Percentiles rank a stretch among this genome's conserved stretches.
These are phyloP conservation scores for Hippotragus niger DNA, from an alignment of 2,113 vertebrate species.

Conservation along the genomic window DNA sequence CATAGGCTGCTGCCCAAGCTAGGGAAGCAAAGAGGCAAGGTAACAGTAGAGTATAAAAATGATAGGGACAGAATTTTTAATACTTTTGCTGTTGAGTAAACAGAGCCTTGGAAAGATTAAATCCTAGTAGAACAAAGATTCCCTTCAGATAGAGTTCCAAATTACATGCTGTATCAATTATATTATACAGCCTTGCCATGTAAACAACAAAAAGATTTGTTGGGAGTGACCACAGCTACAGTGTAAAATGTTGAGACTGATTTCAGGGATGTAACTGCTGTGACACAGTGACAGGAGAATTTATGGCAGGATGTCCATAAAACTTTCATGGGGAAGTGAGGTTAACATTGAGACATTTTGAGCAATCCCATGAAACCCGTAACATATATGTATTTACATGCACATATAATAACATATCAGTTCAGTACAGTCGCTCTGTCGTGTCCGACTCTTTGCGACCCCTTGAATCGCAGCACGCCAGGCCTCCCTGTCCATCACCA, in stretches of 20 bases:
- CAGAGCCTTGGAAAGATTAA: neutral
- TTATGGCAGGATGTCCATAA: neutral
- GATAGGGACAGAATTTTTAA: neutral
- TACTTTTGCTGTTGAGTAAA: neutral
- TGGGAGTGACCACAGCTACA: neutral
- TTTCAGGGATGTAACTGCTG: neutral
- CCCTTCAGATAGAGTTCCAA: constrained; percentile 7
- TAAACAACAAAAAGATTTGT: constrained; percentile 15
- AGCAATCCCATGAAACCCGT: neutral
- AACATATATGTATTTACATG: neutral
- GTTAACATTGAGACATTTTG: neutral
- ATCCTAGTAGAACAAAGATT: neutral
- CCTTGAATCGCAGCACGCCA: too few relatives aligned
- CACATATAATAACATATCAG: neutral
- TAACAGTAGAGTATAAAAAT: neutral
- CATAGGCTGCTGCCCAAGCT: neutral
- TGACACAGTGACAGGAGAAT: neutral
- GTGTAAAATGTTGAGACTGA: neutral
- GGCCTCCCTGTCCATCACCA: too few relatives aligned
- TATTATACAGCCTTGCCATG: neutral
- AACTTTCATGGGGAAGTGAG: neutral
- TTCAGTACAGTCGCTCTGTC: too few relatives aligned
- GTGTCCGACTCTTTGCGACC: too few relatives aligned
- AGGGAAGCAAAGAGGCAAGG: neutral
- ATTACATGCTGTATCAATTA: constrained; percentile 21